phyloP scores from a whole-genome alignment of 2,797 vertebrate genomes.

The Antrozous pallidus region DNA sequence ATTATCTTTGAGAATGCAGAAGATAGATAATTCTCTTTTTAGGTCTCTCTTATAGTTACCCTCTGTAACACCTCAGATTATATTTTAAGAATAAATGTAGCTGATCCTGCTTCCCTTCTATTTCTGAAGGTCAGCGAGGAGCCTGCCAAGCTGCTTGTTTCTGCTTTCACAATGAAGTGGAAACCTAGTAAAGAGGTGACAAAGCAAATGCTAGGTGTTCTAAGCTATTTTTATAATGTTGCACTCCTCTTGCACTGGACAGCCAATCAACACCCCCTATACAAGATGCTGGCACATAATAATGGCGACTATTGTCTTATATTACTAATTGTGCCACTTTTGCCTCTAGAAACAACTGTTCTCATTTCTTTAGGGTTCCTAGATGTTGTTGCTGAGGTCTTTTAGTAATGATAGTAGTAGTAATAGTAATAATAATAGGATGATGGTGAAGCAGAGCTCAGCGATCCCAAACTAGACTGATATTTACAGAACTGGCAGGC shows the following conservation, averaged over 20 bases:
- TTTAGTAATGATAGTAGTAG: not conserved
- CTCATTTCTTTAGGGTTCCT: not conserved
- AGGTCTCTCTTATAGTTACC: not conserved
- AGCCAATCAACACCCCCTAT: not conserved
- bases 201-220: not conserved
- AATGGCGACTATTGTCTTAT: not conserved
- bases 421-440: not conserved
- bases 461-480: not conserved
- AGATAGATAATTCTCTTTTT: conserved; percentile 5
- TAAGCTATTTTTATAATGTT: not conserved
- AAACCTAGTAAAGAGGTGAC: not conserved
- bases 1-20: conserved; percentile 54
- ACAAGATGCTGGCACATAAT: not conserved
- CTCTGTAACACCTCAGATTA: not conserved
- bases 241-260: not conserved
- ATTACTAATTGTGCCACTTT: not conserved
- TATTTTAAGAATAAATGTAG: not conserved
- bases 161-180: not conserved
- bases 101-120: not conserved
- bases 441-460: not conserved
- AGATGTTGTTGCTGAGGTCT: not conserved
- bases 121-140: conserved; percentile 8
- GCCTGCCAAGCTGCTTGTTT: not conserved
- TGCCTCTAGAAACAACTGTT: not conserved
- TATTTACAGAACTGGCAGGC: not conserved